Evolutionary conservation across 2,888 invertebrate species (phyloP).

Genomic region (Apamea sordens): DNA sequence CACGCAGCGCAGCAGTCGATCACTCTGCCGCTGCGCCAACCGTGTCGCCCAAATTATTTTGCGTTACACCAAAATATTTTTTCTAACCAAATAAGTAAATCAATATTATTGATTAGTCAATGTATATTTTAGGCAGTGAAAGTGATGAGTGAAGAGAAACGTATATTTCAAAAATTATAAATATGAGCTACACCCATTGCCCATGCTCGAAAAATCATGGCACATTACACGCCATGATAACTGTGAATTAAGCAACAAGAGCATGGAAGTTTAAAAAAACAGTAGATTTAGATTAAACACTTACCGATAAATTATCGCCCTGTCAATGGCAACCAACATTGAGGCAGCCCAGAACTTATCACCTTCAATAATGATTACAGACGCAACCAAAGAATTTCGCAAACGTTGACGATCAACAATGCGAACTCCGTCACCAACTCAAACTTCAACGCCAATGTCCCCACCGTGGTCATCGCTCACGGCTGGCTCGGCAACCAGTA

Average conservation of each 20-base stretch:
- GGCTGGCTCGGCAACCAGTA: conserved; percentile 78
- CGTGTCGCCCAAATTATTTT: conserved; percentile 17
- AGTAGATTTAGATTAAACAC: background rate
- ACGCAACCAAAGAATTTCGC: conserved; percentile 66
- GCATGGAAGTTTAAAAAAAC: background rate
- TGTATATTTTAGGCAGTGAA: background rate
- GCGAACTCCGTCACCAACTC: conserved; percentile 73
- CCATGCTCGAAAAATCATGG: too few relatives aligned
- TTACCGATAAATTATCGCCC: background rate
- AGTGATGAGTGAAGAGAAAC: too few relatives aligned
- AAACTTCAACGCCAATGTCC: conserved; percentile 73
- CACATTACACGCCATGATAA: background rate
- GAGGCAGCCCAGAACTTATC: background rate
- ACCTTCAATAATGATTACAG: conserved; percentile 59
- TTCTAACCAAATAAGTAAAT: too few relatives aligned
- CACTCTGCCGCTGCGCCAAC: too few relatives aligned
- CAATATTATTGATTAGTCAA: too few relatives aligned
- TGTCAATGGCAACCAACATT: background rate
- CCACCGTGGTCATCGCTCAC: conserved; percentile 76
- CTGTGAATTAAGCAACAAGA: background rate
- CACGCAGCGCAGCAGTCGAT: too few relatives aligned
- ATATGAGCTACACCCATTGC: too few relatives aligned
- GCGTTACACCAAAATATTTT: too few relatives aligned
- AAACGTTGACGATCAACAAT: conserved; percentile 72
- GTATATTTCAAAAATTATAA: too few relatives aligned